Percentiles rank a stretch among this genome's conserved stretches.
These are phyloP conservation scores for Rhopilema esculentum DNA, from an alignment of 30 jellyfish, hydroid and myxozoan species.

Conservation along the genomic window DNA sequence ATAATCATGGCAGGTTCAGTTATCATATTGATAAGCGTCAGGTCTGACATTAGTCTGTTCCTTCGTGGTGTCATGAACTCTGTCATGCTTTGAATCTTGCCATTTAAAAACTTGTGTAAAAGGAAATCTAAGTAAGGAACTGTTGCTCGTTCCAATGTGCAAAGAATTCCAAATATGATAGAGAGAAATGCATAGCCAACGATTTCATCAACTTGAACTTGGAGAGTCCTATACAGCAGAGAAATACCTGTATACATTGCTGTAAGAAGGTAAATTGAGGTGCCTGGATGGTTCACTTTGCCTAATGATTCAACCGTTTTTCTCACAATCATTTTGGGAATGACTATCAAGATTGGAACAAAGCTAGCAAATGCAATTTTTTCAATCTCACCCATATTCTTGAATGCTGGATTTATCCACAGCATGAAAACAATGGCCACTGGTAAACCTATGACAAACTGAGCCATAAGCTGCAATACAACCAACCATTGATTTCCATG, in stretches of 20 bases:
- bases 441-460: conserved; percentile 65
- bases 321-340: conserved; percentile 61
- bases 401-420: conserved; percentile 65
- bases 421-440: conserved; percentile 37
- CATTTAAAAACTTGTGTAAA: conserved; percentile 43
- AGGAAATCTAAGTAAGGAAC: conserved; percentile 63
- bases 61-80: conserved; percentile 76
- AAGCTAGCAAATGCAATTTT: conserved; percentile 60
- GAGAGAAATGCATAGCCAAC: conserved; percentile 32
- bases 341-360: conserved; percentile 52
- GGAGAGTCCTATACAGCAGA: conserved; percentile 50
- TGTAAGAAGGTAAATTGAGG: conserved; percentile 53
- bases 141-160: conserved; percentile 57
- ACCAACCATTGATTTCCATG: background rate
- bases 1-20: conserved; percentile 57
- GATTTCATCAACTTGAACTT: conserved; percentile 36
- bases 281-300: conserved; percentile 70
- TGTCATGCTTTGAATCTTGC: conserved; percentile 25
- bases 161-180: conserved; percentile 35
- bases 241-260: conserved; percentile 65
- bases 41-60: conserved; percentile 63
- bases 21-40: conserved; percentile 54
- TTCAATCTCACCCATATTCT: conserved; percentile 18
- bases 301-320: conserved; percentile 26
- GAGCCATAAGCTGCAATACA: conserved; percentile 37